Evolutionary conservation across 2,888 invertebrate species (phyloP).

Genomic region (Phymatocera aterrima): DNA sequence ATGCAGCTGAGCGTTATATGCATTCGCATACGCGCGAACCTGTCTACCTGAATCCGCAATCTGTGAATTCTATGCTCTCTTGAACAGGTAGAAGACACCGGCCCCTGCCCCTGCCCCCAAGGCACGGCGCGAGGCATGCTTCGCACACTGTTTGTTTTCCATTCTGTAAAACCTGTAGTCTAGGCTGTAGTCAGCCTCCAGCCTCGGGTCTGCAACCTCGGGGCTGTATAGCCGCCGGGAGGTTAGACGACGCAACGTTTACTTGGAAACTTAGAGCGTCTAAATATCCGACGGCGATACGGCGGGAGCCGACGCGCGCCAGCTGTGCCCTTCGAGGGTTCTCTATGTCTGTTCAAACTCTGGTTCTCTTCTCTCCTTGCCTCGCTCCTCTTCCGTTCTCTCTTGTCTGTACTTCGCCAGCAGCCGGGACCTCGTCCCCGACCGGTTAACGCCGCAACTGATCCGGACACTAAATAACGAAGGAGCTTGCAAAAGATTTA

Average conservation of each 20-base stretch:
- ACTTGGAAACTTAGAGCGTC: slow-evolving; percentile 47
- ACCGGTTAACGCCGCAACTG: slow-evolving; percentile 41
- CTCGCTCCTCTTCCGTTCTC: slow-evolving; percentile 13
- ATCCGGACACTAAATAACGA: slow-evolving; percentile 45
- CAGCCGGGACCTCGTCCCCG: slow-evolving; percentile 19
- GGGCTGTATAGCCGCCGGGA: neutral
- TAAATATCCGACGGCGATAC: slow-evolving; percentile 43
- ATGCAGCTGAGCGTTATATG: too few relatives aligned
- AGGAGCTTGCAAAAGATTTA: slow-evolving; percentile 45
- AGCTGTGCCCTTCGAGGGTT: slow-evolving; percentile 25
- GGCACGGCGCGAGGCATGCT: neutral
- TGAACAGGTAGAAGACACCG: neutral
- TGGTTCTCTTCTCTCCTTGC: slow-evolving; percentile 33
- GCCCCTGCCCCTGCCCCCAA: neutral
- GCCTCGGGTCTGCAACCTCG: slow-evolving; percentile 22
- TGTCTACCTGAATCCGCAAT: too few relatives aligned
- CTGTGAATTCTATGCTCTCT: neutral
- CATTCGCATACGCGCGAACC: too few relatives aligned
- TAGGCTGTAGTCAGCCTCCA: neutral
- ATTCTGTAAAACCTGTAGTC: neutral
- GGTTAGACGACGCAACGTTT: slow-evolving; percentile 42
- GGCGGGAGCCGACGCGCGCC: slow-evolving; percentile 20
- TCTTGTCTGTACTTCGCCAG: neutral
- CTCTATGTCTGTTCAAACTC: slow-evolving; percentile 44
- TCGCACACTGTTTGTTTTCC: slow-evolving; percentile 25